Evolutionary conservation across 2,113 vertebrate species (phyloP).

Genomic region (Brienomyrus longianalis): DNA sequence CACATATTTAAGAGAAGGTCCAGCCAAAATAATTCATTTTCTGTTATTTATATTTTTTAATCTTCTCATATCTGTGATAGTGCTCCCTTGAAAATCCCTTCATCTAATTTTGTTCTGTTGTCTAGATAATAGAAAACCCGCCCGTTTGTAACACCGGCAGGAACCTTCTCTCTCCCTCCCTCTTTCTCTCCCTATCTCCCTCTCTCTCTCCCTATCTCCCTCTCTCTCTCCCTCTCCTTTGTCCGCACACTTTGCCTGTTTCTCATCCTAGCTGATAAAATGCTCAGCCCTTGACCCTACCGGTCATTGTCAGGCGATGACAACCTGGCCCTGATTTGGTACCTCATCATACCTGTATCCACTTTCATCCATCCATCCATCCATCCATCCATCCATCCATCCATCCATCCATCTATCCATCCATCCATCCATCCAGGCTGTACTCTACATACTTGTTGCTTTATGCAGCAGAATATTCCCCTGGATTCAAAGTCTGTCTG

Average conservation of each 20-base stretch:
- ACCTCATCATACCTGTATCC: neutral
- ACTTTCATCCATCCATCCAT: neutral
- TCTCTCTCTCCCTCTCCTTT: neutral
- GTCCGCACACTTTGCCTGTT: neutral
- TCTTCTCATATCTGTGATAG: conserved; percentile 5
- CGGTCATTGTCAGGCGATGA: neutral
- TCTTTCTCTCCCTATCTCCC: neutral
- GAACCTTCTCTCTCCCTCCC: neutral
- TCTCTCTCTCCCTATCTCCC: neutral
- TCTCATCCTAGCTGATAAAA: neutral
- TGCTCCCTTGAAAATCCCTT: neutral
- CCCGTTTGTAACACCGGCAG: neutral
- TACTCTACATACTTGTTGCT: neutral
- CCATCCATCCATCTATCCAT: neutral
- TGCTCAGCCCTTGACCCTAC: neutral
- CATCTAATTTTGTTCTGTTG: neutral
- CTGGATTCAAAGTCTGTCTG: neutral
- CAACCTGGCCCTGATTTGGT: neutral
- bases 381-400: neutral
- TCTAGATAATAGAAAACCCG: neutral
- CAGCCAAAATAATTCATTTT: neutral
- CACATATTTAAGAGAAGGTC: neutral
- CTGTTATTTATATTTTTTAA: conserved; percentile 8
- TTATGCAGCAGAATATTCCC: neutral
- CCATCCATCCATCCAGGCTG: neutral